Conservation (phyloP, 1,140 invertebrate genomes). For the Wasmannia auropunctata region DNA sequence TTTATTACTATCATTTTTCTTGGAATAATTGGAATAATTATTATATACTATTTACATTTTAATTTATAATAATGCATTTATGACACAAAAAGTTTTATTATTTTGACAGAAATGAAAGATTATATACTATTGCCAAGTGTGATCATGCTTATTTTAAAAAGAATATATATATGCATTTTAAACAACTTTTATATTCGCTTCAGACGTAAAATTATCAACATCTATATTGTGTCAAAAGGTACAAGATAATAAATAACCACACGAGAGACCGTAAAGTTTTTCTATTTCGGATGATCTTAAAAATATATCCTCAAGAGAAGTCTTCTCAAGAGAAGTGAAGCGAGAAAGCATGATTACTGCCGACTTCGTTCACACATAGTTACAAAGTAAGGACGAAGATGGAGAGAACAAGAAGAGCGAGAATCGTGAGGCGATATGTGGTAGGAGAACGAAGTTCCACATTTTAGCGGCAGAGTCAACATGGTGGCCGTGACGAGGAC, state of each 20-base stretch:
- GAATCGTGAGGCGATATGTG: constrained; percentile 12
- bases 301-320: constrained; percentile 1
- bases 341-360: not conserved
- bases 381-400: constrained; percentile 13
- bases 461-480: constrained; percentile 61
- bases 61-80: not conserved
- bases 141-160: not conserved
- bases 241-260: not conserved
- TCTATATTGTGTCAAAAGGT: not conserved
- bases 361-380: constrained; percentile 1
- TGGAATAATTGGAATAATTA: not conserved
- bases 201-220: not conserved
- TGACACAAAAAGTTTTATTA: not conserved
- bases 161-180: not conserved
- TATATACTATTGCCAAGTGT: not conserved
- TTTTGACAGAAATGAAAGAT: not conserved
- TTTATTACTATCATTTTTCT: not conserved
- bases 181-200: not conserved
- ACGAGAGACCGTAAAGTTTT: not conserved
- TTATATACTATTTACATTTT: not conserved
- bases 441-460: constrained; percentile 58
- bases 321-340: not conserved
- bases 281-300: not conserved
- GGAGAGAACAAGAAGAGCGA: constrained; percentile 27
- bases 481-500: constrained; percentile 71